These are phyloP conservation scores for Argyra leucocephala DNA, from an alignment of 2,888 invertebrate species.

Conservation along the genomic window DNA sequence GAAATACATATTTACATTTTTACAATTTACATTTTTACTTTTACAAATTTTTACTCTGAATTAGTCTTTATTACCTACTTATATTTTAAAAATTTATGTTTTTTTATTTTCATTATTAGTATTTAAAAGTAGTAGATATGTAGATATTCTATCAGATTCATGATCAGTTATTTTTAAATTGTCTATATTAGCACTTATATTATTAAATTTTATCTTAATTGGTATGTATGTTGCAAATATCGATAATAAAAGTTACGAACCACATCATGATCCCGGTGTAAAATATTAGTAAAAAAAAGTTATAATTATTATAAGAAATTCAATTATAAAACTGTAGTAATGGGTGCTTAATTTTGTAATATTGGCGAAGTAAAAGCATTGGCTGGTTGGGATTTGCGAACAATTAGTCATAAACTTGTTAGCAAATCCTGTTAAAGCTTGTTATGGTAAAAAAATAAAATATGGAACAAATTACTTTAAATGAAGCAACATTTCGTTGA, in stretches of 20 bases:
- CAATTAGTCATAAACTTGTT: slow-evolving; percentile 87
- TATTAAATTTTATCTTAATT: too few relatives aligned
- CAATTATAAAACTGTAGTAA: slow-evolving; percentile 92
- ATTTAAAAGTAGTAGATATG: too few relatives aligned
- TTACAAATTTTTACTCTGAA: too few relatives aligned
- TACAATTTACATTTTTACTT: too few relatives aligned
- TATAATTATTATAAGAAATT: slow-evolving; percentile 99
- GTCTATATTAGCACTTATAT: too few relatives aligned
- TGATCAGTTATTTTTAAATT: too few relatives aligned
- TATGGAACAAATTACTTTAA: slow-evolving; percentile 65
- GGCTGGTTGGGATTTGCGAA: slow-evolving; percentile 91
- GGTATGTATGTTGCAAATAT: slow-evolving; percentile 95
- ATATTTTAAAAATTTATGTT: too few relatives aligned
- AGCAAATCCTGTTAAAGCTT: slow-evolving; percentile 59
- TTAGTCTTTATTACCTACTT: too few relatives aligned
- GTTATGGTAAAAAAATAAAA: slow-evolving; percentile 57
- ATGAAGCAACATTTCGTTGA: slow-evolving; percentile 89
- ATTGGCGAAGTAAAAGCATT: slow-evolving; percentile 85
- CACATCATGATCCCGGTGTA: slow-evolving; percentile 90
- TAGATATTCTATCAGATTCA: too few relatives aligned
- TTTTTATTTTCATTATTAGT: too few relatives aligned
- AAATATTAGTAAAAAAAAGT: slow-evolving; percentile 84
- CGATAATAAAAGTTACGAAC: slow-evolving; percentile 69
- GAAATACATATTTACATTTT: too few relatives aligned
- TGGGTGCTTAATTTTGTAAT: slow-evolving; percentile 99